Conservation (phyloP, 2,888 invertebrate genomes). For the Melipona bicolor region DNA sequence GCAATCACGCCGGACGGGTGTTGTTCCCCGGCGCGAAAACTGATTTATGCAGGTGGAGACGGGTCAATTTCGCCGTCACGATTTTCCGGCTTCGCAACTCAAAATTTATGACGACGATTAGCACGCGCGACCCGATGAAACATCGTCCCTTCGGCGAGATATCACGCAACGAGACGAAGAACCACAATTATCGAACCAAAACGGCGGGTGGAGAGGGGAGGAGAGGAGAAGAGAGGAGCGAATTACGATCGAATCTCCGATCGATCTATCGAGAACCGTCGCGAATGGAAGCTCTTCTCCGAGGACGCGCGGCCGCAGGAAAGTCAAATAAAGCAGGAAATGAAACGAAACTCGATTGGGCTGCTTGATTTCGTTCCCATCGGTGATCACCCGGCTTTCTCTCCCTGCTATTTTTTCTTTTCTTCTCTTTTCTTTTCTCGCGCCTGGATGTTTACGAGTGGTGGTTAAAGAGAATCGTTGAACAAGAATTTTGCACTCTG, state of each 20-base stretch:
- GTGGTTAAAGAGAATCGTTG: not conserved
- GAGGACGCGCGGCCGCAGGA: not conserved
- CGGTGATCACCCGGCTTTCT: not conserved
- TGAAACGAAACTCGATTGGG: slow-evolving; percentile 12
- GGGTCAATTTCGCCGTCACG: slow-evolving; percentile 24
- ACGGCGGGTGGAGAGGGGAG: no score
- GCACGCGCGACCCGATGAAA: slow-evolving; percentile 14
- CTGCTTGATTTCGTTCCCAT: slow-evolving; percentile 7
- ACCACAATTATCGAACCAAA: not conserved
- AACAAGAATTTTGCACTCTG: not conserved
- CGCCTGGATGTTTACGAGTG: not conserved
- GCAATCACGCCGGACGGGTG: not conserved
- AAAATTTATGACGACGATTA: slow-evolving; percentile 50
- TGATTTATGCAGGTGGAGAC: slow-evolving; percentile 25
- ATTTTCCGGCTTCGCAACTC: slow-evolving; percentile 10
- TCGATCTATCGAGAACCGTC: not conserved
- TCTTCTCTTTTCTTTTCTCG: no score
- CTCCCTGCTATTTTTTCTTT: not conserved
- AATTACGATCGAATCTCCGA: not conserved
- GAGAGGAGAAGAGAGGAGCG: not conserved
- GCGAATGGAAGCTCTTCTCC: not conserved
- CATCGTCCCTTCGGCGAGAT: not conserved
- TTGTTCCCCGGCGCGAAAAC: no score
- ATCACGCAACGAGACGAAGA: not conserved
- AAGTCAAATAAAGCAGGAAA: slow-evolving; percentile 18